Base-by-base conservation (phyloP, 2,797 vertebrate species). In the Lepilemur ruficaudatus region DNA sequence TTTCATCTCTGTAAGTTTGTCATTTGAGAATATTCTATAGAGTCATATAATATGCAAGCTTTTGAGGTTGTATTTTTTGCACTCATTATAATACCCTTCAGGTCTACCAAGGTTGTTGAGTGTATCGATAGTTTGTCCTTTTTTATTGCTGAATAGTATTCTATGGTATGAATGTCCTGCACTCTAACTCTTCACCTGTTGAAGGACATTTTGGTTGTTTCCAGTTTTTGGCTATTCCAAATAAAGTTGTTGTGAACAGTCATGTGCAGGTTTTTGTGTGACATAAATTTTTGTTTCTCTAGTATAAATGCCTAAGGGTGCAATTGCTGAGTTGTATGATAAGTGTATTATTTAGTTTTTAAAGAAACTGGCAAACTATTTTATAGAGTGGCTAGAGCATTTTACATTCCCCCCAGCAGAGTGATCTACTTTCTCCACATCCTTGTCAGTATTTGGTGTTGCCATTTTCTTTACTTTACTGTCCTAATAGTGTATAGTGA, bases 1-100 rank as follows among this genome's bases (percentile, higher is more conserved):
- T 80, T 85, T 52, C 38, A 52, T 75, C 35, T 73, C 32, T 83
- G 35, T 82, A 63, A 57, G 83, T 93, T 85, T 86, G 41, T 79
- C 78, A 46, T 57, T 96, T 67, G 55, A 69, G 63, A 86, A 32
- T 73, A 50, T 93, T 92, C 65, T 78, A 3, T 59, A 96, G 63
- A 78, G 38, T 57, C 15, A 84, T 17, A 52, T 17, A 38, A 7
- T 30, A 9, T 76, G 23, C 25, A 67, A 10, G 8, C 13, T 48
- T 69, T 41, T 23, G 67, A 93, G 76, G 50, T 18, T 28, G 30
- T 5, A 4, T 67, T 75, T 30, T 93, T 69, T 78, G 5, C 20
- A 35, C 15, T 84, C 18, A 25, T 63, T 1, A 0, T 67, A 52
- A 52, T 59, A 38, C 5, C n/a, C 8, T 65, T 72, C 46, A 20